Percentiles rank a stretch among this genome's conserved stretches.
Conservation (phyloP, 2,888 invertebrate species). For the Phorcus lineatus region DNA sequence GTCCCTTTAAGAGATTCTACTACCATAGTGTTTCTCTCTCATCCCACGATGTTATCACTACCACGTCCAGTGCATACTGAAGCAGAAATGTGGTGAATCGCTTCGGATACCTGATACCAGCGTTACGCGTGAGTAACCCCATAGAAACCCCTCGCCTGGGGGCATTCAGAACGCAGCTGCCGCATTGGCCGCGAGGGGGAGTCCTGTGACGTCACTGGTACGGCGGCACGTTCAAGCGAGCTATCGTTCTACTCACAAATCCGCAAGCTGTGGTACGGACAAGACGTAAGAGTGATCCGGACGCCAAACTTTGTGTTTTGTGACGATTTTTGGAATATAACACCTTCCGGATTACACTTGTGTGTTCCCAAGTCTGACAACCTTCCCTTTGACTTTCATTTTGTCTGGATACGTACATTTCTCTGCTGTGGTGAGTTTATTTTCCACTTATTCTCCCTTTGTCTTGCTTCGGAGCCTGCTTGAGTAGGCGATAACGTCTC, state of each 20-base stretch:
- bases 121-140: neutral
- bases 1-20: too few species aligned
- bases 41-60: neutral
- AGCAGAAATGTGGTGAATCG: neutral
- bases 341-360: neutral
- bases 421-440: neutral
- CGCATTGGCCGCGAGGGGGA: constrained; percentile 7
- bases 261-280: neutral
- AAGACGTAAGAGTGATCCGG: neutral
- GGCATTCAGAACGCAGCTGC: neutral
- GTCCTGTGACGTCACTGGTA: neutral
- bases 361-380: neutral
- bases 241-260: neutral
- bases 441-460: neutral
- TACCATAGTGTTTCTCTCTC: too few species aligned
- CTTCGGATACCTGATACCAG: neutral
- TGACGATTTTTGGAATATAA: neutral
- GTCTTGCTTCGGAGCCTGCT: neutral
- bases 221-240: neutral
- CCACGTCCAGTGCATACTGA: neutral
- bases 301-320: neutral
- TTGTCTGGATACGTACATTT: neutral
- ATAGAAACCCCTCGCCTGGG: neutral
- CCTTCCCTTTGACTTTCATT: neutral
- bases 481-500: neutral